Base-by-base conservation (phyloP, 2,888 invertebrate species). In the Dasysyrphus albostriatus region DNA sequence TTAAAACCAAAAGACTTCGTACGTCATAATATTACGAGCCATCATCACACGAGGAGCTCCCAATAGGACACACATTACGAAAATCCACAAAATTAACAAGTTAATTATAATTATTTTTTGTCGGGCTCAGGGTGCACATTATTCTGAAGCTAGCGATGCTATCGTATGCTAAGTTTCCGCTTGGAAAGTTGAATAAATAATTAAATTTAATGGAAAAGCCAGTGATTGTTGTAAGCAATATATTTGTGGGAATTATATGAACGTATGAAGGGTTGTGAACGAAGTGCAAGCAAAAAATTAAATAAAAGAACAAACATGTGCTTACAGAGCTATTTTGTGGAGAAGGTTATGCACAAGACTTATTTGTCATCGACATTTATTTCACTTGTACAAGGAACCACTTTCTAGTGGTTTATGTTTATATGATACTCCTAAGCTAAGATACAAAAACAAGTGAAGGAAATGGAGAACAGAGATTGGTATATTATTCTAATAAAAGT, bases 151-250 rank as follows among this genome's bases (percentile, higher is more conserved):
- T 19, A 69, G 47, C 7, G 34, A 29, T 65, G 24, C 10, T 5
- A 24, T 39, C 24, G 5, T 39, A 34, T 19, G 56, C 56, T 74
- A 49, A 83, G 56, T 80, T 79, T 83, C 63, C 63, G 75, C 75
- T 83, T 83, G 63, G 44, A 79, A 70, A 79, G 69, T 79, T 83
- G 70, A 79, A 83, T 83, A 80, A 79, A 79, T 83, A 75, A 83
- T 79, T 74, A 79, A 83, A 75, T 75, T 80, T 58, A 83, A 79
- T 79, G 79, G 37, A 75, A 61, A 65, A 42, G 24, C 14, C 49
- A 39, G 74, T 69, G 69, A 16, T 83, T 74, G 63, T 83, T 70
- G 49, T 79, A 51, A 65, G 63, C 63, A 49, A 61, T 54, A 79
- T 54, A 74, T 49, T 16, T 16, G 39, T 44, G 12, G 24, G 5